phyloP scores from a whole-genome alignment of 2,113 vertebrate genomes.

The Circaetus gallicus region DNA sequence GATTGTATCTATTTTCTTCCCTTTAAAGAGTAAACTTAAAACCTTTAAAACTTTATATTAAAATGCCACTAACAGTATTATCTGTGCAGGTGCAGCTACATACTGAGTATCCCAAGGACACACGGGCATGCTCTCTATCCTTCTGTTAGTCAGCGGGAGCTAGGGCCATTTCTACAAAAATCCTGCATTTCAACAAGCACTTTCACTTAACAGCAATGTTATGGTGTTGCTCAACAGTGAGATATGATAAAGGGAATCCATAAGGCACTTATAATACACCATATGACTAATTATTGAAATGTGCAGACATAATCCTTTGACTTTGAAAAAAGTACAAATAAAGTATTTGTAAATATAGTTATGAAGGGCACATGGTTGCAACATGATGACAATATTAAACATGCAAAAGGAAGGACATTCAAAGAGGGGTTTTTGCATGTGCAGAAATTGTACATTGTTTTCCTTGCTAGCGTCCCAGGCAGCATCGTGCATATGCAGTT shows the following conservation, averaged over 20 bases:
- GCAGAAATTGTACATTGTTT: neutral
- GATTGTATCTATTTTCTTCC: neutral
- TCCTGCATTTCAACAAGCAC: neutral
- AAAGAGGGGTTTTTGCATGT: neutral
- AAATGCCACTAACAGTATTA: neutral
- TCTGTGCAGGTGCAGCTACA: neutral
- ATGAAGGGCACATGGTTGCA: neutral
- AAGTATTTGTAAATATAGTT: neutral
- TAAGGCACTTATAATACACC: neutral
- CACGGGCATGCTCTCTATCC: neutral
- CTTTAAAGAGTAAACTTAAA: neutral
- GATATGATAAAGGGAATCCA: neutral
- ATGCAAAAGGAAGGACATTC: neutral
- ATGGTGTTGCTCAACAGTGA: neutral
- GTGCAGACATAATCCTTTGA: neutral
- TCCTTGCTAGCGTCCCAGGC: neutral
- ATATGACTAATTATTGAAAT: neutral
- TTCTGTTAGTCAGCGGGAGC: accelerated
- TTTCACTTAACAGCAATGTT: neutral
- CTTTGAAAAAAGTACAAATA: neutral
- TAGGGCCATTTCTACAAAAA: neutral
- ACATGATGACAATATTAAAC: neutral
- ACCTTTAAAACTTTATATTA: neutral
- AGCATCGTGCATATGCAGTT: neutral
- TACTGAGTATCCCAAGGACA: neutral